phyloP scores from a whole-genome alignment of 2,797 vertebrate species.

The Argya squamiceps region DNA sequence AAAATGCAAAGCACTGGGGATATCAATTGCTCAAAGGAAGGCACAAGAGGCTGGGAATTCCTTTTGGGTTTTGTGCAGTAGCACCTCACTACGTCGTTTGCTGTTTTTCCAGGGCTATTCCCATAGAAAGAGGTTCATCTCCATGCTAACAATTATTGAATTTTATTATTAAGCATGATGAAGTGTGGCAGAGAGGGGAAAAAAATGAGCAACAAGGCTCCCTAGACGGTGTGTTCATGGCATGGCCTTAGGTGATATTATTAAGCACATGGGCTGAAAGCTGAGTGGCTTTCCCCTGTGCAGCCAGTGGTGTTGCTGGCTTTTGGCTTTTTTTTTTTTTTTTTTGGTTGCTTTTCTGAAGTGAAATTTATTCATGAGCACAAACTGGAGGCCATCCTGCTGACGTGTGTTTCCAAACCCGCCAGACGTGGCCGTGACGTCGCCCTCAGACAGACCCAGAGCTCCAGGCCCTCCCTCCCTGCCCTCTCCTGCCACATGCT shows the following conservation, averaged over 20 bases:
- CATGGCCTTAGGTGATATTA: slow-evolving; percentile 31
- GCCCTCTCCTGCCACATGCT: neutral
- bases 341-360: neutral
- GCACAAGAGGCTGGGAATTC: neutral
- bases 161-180: slow-evolving; percentile 47
- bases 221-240: neutral
- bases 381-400: slow-evolving; percentile 10
- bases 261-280: slow-evolving; percentile 14
- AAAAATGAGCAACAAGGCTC: slow-evolving; percentile 7
- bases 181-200: neutral
- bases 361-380: slow-evolving; percentile 22
- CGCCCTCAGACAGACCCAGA: neutral
- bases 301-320: neutral
- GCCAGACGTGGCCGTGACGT: neutral
- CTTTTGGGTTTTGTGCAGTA: neutral
- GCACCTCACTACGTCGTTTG: neutral
- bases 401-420: neutral
- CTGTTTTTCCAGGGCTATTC: neutral
- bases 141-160: slow-evolving; percentile 1
- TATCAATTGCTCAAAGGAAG: neutral
- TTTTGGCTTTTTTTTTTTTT: neutral
- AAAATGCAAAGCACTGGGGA: neutral
- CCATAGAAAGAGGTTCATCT: neutral
- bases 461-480: neutral
- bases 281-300: slow-evolving; percentile 1